Base-by-base conservation (phyloP, 1,140 invertebrate species). In the Anagrus nilaparvatae region DNA sequence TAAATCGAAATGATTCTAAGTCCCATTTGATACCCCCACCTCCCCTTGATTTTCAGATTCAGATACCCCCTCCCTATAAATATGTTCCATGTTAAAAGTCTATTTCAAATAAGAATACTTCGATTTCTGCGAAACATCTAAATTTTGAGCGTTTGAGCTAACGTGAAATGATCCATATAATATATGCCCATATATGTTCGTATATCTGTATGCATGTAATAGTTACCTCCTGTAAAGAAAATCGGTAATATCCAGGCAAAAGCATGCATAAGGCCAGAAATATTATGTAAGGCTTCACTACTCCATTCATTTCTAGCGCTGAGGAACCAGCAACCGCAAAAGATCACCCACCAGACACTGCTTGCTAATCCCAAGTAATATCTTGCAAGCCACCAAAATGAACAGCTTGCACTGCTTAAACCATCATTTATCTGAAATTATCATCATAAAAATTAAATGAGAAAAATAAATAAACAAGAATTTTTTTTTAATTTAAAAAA, bases 241-340 rank as follows among this genome's bases (percentile, higher is more conserved):
- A 84, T 75, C 0, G 88, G 84, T 40, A 85, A 65, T 28, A 81
- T 82, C 90, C 90, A 94, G 12, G 86, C 84, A 12, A 78, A 71
- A 3, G 85, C 75, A 61, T 94, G 89, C 37, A 93, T 76, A 53
- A 87, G 78, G n/a, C 77, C 79, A 0, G 84, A 79, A 9, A 87
- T 80, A 40, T 82, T 76, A 53, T 89, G 84, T 17, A 93, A 76
- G 2, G 86, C 86, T 61, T 92, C 88, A 44, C 85, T 85, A 19
- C 84, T 85, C 87, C 88, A 91, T 53, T 88, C 86, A 43, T 86
- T 79, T 21, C 83, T 84, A 0, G 87, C 83, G 20, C 84, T 84
- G 36, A 93, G 71, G 48, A 87, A 82, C 84, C 88, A 93, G 34
- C 85, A 87, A 14, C 87, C 73, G 31, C 78, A 78, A 3, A 83